Evolutionary conservation across 2,797 vertebrate species (phyloP).

Genomic region (Sebastes umbrosus): DNA sequence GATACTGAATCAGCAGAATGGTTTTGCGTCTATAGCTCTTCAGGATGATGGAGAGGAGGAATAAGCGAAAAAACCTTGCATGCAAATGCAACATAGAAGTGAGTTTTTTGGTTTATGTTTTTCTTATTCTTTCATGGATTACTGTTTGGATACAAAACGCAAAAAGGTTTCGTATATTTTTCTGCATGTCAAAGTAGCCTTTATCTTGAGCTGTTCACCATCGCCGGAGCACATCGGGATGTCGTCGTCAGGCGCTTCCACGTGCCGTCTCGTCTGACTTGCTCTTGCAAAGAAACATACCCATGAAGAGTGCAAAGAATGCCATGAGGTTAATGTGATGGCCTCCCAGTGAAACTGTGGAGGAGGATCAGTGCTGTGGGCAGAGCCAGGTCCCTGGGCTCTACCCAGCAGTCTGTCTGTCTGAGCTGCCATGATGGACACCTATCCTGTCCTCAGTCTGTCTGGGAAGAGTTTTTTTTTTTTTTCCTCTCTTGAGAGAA

Average conservation of each 20-base stretch:
- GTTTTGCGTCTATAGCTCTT: constrained; percentile 69
- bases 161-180: constrained; percentile 73
- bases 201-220: constrained; percentile 18
- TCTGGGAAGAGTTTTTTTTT: constrained; percentile 71
- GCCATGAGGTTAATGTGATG: constrained; percentile 87
- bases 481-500: constrained; percentile 47
- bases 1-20: constrained; percentile 66
- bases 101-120: constrained; percentile 86
- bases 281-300: constrained; percentile 79
- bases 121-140: constrained; percentile 79
- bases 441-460: constrained; percentile 81
- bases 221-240: constrained; percentile 27
- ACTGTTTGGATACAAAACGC: constrained; percentile 77
- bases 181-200: constrained; percentile 70
- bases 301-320: constrained; percentile 89
- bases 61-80: constrained; percentile 80
- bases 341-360: constrained; percentile 80
- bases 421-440: constrained; percentile 83
- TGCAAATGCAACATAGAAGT: constrained; percentile 85
- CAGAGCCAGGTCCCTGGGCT: constrained; percentile 76
- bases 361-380: constrained; percentile 80
- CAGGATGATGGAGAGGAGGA: constrained; percentile 73
- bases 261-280: constrained; percentile 46
- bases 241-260: constrained; percentile 30
- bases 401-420: constrained; percentile 78